These are phyloP conservation scores for Helarctos malayanus DNA, from an alignment of 2,797 vertebrate species.

Conservation along the genomic window DNA sequence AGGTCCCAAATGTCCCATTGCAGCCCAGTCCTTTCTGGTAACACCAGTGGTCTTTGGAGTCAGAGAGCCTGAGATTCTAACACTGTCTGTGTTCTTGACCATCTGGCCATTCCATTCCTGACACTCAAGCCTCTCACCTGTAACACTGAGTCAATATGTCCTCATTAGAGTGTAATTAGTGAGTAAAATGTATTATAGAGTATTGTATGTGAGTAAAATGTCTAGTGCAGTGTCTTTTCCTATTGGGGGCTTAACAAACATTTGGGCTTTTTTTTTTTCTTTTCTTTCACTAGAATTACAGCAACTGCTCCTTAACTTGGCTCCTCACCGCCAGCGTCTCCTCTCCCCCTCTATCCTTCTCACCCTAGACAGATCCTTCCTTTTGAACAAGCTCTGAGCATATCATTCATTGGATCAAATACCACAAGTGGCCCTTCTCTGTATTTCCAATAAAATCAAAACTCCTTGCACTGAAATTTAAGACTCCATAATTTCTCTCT, in stretches of 20 bases:
- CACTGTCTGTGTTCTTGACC: not conserved
- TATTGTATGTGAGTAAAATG: not conserved
- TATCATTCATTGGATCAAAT: not conserved
- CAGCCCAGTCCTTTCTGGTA: not conserved
- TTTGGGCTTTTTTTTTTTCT: not conserved
- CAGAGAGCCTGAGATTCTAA: not conserved
- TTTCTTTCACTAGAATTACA: not conserved
- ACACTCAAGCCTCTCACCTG: not conserved
- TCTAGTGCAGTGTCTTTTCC: not conserved
- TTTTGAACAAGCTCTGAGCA: not conserved
- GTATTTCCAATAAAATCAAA: not conserved
- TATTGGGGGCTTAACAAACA: not conserved
- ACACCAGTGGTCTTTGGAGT: not conserved
- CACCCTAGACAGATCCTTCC: not conserved
- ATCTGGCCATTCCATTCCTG: not conserved
- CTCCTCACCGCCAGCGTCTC: not conserved
- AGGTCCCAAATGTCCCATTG: not conserved
- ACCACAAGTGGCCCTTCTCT: not conserved
- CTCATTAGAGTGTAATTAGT: not conserved
- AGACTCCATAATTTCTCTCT: not conserved
- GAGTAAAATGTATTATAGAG: not conserved
- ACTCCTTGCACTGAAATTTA: not conserved
- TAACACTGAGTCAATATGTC: not conserved
- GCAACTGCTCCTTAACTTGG: not conserved
- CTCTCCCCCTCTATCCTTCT: not conserved